Conservation (phyloP, 2,113 vertebrate genomes). For the Nicator chloris region DNA sequence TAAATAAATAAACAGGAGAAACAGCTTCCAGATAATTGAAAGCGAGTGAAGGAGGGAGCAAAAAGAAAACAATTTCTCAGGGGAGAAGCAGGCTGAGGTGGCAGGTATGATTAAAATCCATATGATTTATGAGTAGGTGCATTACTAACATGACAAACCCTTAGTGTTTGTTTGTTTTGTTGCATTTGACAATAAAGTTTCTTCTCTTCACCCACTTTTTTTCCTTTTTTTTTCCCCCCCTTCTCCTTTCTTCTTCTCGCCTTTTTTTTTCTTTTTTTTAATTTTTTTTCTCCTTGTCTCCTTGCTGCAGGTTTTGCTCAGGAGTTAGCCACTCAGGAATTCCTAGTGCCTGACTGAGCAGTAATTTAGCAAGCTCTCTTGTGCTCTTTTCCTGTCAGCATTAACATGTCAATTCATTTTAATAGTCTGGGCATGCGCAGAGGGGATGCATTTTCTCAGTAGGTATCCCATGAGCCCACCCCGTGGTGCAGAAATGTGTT, state of each 20-base stretch:
- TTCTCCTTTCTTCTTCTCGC: not conserved
- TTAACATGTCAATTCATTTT: constrained; percentile 88
- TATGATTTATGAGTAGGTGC: constrained; percentile 92
- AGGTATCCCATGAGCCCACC: constrained; percentile 77
- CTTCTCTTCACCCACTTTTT: constrained; percentile 7
- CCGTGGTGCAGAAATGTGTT: constrained; percentile 78
- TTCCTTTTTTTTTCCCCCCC: not conserved
- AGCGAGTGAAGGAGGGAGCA: constrained; percentile 78
- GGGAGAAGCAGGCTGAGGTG: constrained; percentile 75
- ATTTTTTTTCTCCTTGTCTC: not conserved
- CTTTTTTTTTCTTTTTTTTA: too few relatives aligned
- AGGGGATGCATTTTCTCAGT: constrained; percentile 76
- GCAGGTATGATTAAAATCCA: constrained; percentile 95
- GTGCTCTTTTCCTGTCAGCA: constrained; percentile 83
- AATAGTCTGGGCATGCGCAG: constrained; percentile 83
- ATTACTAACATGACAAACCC: constrained; percentile 77
- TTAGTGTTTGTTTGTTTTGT: constrained; percentile 74
- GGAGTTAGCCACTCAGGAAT: constrained; percentile 80
- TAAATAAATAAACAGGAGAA: constrained; percentile 91
- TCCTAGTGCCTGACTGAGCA: constrained; percentile 83
- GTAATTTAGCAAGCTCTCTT: constrained; percentile 82
- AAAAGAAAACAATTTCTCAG: constrained; percentile 81
- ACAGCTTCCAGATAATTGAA: constrained; percentile 96
- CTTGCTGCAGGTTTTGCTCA: constrained; percentile 72
- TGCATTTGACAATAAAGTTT: constrained; percentile 75